Evolutionary conservation across 2,888 invertebrate genomes (phyloP).

Genomic region (Apeira syringaria): DNA sequence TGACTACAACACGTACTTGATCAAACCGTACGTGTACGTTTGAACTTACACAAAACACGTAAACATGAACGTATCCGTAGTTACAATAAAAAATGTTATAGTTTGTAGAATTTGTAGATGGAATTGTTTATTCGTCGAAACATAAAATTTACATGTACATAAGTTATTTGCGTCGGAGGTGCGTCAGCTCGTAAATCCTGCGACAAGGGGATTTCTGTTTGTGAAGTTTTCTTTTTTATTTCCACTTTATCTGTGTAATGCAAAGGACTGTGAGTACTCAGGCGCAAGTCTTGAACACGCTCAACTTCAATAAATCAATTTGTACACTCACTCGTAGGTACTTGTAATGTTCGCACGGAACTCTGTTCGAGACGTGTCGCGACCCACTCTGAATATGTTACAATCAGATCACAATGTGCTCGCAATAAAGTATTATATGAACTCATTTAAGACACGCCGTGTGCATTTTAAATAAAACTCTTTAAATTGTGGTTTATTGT

Average conservation of each 20-base stretch:
- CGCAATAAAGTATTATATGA: slow-evolving; percentile 24
- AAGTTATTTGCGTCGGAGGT: slow-evolving; percentile 74
- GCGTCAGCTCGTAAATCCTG: slow-evolving; percentile 80
- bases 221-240: slow-evolving; percentile 81
- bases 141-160: slow-evolving; percentile 77
- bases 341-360: slow-evolving; percentile 66
- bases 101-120: slow-evolving; percentile 16
- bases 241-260: slow-evolving; percentile 78
- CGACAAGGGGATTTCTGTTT: slow-evolving; percentile 82
- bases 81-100: slow-evolving; percentile 20
- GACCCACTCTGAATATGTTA: slow-evolving; percentile 59
- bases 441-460: slow-evolving; percentile 5
- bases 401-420: slow-evolving; percentile 47
- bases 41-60: slow-evolving; percentile 14
- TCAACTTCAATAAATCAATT: slow-evolving; percentile 84
- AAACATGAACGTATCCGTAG: slow-evolving; percentile 1
- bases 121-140: slow-evolving; percentile 55
- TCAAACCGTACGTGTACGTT: too few species aligned
- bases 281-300: slow-evolving; percentile 73
- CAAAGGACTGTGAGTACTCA: slow-evolving; percentile 77
- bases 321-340: slow-evolving; percentile 73
- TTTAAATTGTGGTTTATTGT: background rate
- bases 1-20: slow-evolving; percentile 13
- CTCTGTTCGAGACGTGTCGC: slow-evolving; percentile 64
- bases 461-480: slow-evolving; percentile 4